Conservation (phyloP, 2,888 invertebrate species). For the Plusia festucae region DNA sequence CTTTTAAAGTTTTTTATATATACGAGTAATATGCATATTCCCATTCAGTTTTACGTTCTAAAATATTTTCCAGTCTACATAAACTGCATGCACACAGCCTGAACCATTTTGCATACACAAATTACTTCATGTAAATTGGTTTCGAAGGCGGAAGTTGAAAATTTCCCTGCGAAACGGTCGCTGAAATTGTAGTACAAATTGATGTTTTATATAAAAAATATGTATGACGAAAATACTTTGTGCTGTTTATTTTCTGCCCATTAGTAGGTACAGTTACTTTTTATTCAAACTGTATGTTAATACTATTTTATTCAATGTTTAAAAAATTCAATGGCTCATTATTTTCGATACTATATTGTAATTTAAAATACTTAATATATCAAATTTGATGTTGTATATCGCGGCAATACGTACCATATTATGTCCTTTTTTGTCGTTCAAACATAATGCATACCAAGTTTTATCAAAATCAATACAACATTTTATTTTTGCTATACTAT, state of each 20-base stretch:
- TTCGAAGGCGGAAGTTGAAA: constrained; percentile 32
- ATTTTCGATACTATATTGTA: no score
- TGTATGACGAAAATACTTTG: neutral
- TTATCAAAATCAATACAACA: no score
- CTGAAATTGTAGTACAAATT: constrained; percentile 2
- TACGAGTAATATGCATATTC: neutral
- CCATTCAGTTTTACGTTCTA: neutral
- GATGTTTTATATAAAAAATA: constrained; percentile 1
- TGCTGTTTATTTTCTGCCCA: neutral
- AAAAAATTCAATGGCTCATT: no score
- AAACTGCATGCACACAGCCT: neutral
- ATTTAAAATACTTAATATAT: no score
- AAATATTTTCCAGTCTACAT: neutral
- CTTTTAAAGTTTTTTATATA: no score
- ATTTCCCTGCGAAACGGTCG: constrained; percentile 7
- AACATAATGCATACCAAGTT: no score
- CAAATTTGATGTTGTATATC: no score
- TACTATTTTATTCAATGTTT: no score
- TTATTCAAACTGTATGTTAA: neutral
- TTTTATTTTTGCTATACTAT: no score
- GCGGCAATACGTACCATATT: no score
- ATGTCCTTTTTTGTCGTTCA: no score
- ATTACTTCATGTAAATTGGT: constrained; percentile 1
- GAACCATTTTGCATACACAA: constrained; percentile 2
- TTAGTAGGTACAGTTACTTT: neutral